phyloP scores from a whole-genome alignment of 35 echinoderm and acorn worm genomes.

The Stichopus chloronotus region DNA sequence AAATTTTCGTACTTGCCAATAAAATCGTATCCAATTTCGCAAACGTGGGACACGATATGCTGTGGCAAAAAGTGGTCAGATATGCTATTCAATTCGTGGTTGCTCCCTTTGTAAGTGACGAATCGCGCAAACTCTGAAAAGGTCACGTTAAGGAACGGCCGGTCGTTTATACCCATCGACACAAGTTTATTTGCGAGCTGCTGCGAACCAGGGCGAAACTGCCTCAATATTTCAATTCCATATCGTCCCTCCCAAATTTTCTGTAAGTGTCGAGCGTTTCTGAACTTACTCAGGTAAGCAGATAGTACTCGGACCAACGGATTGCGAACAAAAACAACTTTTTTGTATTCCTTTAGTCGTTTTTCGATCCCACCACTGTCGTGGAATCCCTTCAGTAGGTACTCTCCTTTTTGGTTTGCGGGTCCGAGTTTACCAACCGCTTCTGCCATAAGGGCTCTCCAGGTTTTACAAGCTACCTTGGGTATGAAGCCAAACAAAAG shows the following conservation, averaged over 20 bases:
- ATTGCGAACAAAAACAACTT: conserved; percentile 81
- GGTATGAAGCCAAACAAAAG: conserved; percentile 76
- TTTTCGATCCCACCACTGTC: not conserved
- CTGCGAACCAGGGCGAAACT: not conserved
- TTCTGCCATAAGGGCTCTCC: conserved; percentile 46
- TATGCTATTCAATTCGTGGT: not conserved
- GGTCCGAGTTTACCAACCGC: not conserved
- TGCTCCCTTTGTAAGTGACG: conserved; percentile 35
- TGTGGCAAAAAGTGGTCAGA: conserved; percentile 76
- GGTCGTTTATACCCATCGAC: not conserved
- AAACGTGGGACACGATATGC: conserved; percentile 61
- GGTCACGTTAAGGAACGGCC: conserved; percentile 45
- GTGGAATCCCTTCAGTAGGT: not conserved
- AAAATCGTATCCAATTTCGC: conserved; percentile 77
- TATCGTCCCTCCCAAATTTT: conserved; percentile 53
- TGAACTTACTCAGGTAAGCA: conserved; percentile 71
- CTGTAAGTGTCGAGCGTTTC: conserved; percentile 37
- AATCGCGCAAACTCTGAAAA: conserved; percentile 67
- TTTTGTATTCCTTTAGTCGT: conserved; percentile 22
- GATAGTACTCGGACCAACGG: conserved; percentile 72
- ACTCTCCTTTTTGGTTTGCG: not conserved
- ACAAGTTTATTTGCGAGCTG: not conserved
- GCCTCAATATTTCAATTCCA: conserved; percentile 53
- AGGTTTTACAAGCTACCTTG: conserved; percentile 73
- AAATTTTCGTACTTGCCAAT: conserved; percentile 86